These are phyloP conservation scores for Eupeodes corollae DNA, from an alignment of 1,140 invertebrate genomes.

Conservation along the genomic window DNA sequence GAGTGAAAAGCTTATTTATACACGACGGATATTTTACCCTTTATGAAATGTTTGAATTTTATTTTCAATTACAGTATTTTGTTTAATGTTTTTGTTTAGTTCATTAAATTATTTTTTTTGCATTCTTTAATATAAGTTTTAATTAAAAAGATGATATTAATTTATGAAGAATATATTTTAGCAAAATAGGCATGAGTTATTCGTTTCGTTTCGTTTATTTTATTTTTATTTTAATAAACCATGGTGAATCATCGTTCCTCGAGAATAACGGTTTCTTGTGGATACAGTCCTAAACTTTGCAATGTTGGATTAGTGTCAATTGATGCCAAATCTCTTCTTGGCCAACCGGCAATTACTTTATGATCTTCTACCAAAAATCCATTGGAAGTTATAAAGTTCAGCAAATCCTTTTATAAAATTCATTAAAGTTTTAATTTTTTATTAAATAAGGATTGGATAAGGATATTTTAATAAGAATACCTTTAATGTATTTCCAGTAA, in stretches of 20 bases:
- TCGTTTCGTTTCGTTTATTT: background rate
- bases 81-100: no score
- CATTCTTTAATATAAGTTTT: no score
- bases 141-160: no score
- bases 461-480: constrained; percentile 28
- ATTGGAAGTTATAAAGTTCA: constrained; percentile 76
- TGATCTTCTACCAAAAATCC: constrained; percentile 78
- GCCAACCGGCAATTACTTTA: constrained; percentile 85
- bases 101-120: no score
- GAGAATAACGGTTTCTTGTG: constrained; percentile 85
- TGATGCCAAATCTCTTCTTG: constrained; percentile 77
- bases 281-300: constrained; percentile 69
- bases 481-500: constrained; percentile 49
- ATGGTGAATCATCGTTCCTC: constrained; percentile 65
- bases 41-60: no score
- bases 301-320: constrained; percentile 65
- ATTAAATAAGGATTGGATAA: constrained; percentile 2
- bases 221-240: background rate
- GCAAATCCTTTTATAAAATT: constrained; percentile 50
- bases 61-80: no score
- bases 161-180: no score
- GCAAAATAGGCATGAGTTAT: background rate
- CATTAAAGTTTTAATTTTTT: constrained; percentile 8
- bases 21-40: no score
- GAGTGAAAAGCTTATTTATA: no score